A percentile compares a stretch with the other conserved stretches of the same genome.
phyloP scores from a whole-genome alignment of 2,888 invertebrate species.

The Lissocephala sabroskyi region DNA sequence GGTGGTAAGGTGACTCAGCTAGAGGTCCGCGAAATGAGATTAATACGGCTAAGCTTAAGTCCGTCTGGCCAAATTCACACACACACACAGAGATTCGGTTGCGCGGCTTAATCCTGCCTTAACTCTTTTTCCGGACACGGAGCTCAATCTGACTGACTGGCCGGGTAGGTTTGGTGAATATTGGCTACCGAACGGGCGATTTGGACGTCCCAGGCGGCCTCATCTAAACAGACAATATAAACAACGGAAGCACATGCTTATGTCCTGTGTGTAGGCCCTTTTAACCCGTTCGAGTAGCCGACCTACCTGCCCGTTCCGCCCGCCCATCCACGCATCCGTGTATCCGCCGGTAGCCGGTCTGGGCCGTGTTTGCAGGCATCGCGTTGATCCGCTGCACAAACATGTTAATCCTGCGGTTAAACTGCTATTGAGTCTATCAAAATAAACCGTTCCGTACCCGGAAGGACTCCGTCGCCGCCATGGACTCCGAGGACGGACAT shows the following conservation, averaged over 20 bases:
- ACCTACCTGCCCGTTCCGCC: conserved; percentile 1
- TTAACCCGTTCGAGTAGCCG: conserved; percentile 43
- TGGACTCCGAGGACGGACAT: not conserved
- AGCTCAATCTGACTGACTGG: conserved; percentile 6
- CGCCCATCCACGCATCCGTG: not conserved
- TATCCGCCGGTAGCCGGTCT: conserved; percentile 1
- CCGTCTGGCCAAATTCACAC: conserved; percentile 22
- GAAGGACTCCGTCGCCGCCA: conserved; percentile 40
- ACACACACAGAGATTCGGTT: not conserved
- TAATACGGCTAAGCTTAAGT: conserved; percentile 51
- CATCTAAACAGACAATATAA: conserved; percentile 54
- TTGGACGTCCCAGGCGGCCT: not conserved
- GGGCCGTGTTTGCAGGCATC: conserved; percentile 46
- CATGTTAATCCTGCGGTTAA: conserved; percentile 71
- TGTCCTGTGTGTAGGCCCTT: conserved; percentile 2
- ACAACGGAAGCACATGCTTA: conserved; percentile 48
- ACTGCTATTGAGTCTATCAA: conserved; percentile 67
- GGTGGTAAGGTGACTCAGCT: conserved; percentile 10
- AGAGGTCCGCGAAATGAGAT: conserved; percentile 47
- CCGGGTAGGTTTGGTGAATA: conserved; percentile 59
- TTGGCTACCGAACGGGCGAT: conserved; percentile 55
- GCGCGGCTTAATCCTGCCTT: conserved; percentile 46
- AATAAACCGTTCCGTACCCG: conserved; percentile 53
- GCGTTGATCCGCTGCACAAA: conserved; percentile 61
- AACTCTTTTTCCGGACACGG: conserved; percentile 40